Evolutionary conservation across 2,797 vertebrate species (phyloP), one percentile per base, ranked within the genome.

Genomic region (Myotis pilosus): DNA sequence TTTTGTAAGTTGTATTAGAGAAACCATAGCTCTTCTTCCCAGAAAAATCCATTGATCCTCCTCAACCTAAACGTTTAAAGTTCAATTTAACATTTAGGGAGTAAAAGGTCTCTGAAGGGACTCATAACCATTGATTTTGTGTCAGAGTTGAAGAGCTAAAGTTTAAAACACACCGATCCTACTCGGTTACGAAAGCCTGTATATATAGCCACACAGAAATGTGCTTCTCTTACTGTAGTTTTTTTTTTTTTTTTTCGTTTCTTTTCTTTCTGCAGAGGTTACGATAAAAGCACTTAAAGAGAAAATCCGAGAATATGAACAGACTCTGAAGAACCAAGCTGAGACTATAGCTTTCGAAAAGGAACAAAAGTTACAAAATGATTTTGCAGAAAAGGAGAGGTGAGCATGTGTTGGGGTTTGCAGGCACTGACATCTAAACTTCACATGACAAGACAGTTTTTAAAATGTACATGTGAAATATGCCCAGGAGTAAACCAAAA

Each of bases 201-300:
- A 90, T 98, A 89, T 95, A 96, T 92, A 95, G 96, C 98, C 92
- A 64, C 93, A 74, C 94, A 94, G 96, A 96, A 94, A 96, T 96
- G 76, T 96, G 97, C 98, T 96, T 94, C 22, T 98, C 97, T 96
- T 96, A 98, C 89, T 74, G 55, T 85, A 66, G 79, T 88, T 66
- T 96, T 95, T 81, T 96, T 36, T 36, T 36, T 36, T 36, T 36
- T 78, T 11, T 60, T 88, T 96, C 90, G 74, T 96, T 84, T 85
- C 96, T 90, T 64, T 88, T 41, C 74, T 96, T 92, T 97, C 92
- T 97, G 94, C 97, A 99, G 99, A 99, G 98, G 99, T 99, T 98
- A 99, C 99, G 96, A 99, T 99, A 97, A 99, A 99, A 98, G 98
- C 99, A 98, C 99, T 99, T 98, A 99, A 99, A 98, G 99, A 99